Evolutionary conservation across 2,113 vertebrate genomes (phyloP).

Genomic region (Tor tambroides): DNA sequence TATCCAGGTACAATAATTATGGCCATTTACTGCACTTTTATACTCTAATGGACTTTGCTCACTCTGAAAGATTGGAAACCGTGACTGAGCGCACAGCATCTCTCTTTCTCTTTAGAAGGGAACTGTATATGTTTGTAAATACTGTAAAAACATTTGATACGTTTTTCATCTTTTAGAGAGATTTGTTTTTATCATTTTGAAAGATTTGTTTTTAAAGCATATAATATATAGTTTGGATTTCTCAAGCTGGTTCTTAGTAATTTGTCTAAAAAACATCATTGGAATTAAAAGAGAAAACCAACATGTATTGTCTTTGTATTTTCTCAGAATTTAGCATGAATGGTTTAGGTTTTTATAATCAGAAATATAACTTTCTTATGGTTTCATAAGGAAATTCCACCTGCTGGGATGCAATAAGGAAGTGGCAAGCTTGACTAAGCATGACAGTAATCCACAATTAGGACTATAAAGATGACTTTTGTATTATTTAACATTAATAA

Average conservation of each 20-base stretch:
- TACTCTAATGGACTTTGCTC: slow-evolving; percentile 54
- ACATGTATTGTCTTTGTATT: neutral
- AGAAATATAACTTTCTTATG: neutral
- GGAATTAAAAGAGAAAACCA: slow-evolving; percentile 30
- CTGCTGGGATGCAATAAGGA: neutral
- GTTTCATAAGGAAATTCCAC: neutral
- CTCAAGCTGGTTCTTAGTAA: slow-evolving; percentile 96
- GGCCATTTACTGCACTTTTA: slow-evolving; percentile 51
- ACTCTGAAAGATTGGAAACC: slow-evolving; percentile 79
- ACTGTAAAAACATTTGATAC: slow-evolving; percentile 88
- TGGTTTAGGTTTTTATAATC: neutral
- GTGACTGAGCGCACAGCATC: slow-evolving; percentile 80
- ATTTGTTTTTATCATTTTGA: slow-evolving; percentile 75
- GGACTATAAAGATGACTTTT: neutral
- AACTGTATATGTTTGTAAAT: slow-evolving; percentile 81
- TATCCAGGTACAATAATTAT: slow-evolving; percentile 50
- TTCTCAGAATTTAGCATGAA: neutral
- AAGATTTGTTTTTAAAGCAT: slow-evolving; percentile 86
- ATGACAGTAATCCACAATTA: neutral
- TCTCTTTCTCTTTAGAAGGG: slow-evolving; percentile 74
- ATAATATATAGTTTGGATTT: slow-evolving; percentile 93
- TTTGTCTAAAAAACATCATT: slow-evolving; percentile 77
- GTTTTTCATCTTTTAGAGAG: slow-evolving; percentile 72
- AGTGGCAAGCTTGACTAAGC: neutral
- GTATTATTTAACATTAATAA: neutral